Evolutionary conservation across 2,113 vertebrate species (phyloP).

Genomic region (Upupa epops): DNA sequence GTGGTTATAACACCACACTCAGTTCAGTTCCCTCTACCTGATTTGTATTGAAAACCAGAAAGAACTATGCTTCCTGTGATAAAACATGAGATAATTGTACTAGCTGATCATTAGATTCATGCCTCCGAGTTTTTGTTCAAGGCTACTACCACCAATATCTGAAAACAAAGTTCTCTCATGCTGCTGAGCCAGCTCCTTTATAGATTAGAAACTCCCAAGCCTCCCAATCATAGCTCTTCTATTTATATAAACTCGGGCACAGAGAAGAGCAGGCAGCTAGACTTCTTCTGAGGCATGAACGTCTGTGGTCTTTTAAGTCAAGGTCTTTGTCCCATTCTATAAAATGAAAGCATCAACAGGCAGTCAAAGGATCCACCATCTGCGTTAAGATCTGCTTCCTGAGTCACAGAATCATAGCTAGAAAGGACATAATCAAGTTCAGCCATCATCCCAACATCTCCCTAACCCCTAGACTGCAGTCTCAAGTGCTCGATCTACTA

Average conservation of each 20-base stretch:
- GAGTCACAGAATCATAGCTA: too few relatives aligned
- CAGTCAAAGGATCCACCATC: not conserved
- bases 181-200: not conserved
- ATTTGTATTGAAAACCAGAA: not conserved
- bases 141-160: not conserved
- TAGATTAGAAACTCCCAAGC: not conserved
- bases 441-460: too few relatives aligned
- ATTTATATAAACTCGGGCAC: not conserved
- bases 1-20: not conserved
- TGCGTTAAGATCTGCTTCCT: not conserved
- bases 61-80: not conserved
- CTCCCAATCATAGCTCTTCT: fast-evolving
- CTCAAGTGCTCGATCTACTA: too few relatives aligned
- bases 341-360: not conserved
- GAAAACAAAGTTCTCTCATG: not conserved
- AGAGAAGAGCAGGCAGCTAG: fast-evolving
- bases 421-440: too few relatives aligned
- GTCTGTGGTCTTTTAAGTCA: not conserved
- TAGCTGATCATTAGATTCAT: not conserved
- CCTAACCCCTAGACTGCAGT: too few relatives aligned
- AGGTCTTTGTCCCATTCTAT: not conserved
- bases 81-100: not conserved
- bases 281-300: not conserved
- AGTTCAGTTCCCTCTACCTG: not conserved
- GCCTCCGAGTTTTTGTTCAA: not conserved